Base-by-base conservation (phyloP, 2,113 vertebrate genomes). In the Stegastes partitus region DNA sequence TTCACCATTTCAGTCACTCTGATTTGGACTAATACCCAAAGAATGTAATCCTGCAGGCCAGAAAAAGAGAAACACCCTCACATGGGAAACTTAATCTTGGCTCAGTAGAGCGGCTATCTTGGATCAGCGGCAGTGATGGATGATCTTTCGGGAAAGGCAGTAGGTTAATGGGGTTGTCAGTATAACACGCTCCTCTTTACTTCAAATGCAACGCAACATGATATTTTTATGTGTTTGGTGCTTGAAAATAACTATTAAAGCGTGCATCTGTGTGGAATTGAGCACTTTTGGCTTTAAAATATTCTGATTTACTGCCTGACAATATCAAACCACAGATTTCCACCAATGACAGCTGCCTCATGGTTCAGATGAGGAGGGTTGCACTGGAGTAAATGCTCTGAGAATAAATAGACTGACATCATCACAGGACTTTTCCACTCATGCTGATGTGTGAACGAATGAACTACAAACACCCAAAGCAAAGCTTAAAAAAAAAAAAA, bases 1-100 rank as follows among this genome's bases (percentile, higher is more conserved):
- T 74, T 71, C 45, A 15, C 44, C 65, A 22, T 65, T 54, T 5
- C 34, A 51, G 51, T 78, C 23, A 55, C 67, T 45, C 72, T 84
- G 28, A 62, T 79, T 64, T 70, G 62, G 65, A 78, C 21, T 18
- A 5, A 56, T 39, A 62, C 23, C 44, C 16, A 56, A 47, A 57
- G 11, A 34, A 74, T 65, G 66, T 72, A 65, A 78, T 77, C 45
- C 44, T 67, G 18, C 62, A 69, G 80, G 85, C 37, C 55, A 22
- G 81, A 50, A 45, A 65, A 50, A 55, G 26, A 88, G 64, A 89
- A 90, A 87, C 89, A 79, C 78, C 80, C 76, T 84, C 53, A 56
- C 71, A 81, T 47, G 77, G 65, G 66, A 89, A 82, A 82, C 44
- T 72, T 62, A 25, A 5, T 26, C 45, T 73, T 79, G 85, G 82